A percentile compares a stretch with the other conserved stretches of the same genome.
Evolutionary conservation across 2,888 invertebrate species (phyloP).

Genomic region (Apodemia zela): DNA sequence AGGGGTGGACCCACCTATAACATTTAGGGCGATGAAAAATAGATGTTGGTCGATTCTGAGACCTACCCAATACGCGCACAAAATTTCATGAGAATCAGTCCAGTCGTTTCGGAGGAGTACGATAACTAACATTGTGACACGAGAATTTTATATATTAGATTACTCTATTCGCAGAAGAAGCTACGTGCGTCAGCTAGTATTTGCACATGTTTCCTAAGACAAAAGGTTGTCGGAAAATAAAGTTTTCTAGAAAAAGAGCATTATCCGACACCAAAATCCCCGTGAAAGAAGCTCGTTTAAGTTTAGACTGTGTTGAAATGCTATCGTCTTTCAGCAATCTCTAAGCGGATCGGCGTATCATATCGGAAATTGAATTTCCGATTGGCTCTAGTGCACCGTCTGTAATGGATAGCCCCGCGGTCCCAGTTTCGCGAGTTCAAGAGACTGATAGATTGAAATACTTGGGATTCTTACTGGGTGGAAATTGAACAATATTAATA

Average conservation of each 20-base stretch:
- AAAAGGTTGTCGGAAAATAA: no score
- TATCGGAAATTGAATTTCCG: conserved; percentile 75
- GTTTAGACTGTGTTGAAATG: background rate
- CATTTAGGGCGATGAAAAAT: no score
- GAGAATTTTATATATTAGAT: no score
- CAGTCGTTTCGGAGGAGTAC: no score
- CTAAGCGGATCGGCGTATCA: conserved; percentile 45
- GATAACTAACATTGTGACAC: no score
- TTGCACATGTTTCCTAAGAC: no score
- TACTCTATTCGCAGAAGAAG: no score
- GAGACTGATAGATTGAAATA: conserved; percentile 52
- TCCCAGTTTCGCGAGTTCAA: conserved; percentile 47
- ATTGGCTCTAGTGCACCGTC: conserved; percentile 41
- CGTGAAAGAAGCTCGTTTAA: conserved; percentile 7
- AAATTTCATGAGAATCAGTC: no score
- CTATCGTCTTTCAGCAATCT: conserved; percentile 35
- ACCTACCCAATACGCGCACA: no score
- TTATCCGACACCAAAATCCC: background rate
- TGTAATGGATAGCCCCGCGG: conserved; percentile 54
- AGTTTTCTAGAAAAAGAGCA: background rate
- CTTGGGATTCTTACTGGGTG: background rate
- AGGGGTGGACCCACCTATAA: no score
- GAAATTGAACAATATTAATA: conserved; percentile 14
- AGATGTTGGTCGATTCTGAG: no score
- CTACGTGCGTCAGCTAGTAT: no score